Base-by-base conservation (phyloP, 2,797 vertebrate species). In the Lophius americanus region DNA sequence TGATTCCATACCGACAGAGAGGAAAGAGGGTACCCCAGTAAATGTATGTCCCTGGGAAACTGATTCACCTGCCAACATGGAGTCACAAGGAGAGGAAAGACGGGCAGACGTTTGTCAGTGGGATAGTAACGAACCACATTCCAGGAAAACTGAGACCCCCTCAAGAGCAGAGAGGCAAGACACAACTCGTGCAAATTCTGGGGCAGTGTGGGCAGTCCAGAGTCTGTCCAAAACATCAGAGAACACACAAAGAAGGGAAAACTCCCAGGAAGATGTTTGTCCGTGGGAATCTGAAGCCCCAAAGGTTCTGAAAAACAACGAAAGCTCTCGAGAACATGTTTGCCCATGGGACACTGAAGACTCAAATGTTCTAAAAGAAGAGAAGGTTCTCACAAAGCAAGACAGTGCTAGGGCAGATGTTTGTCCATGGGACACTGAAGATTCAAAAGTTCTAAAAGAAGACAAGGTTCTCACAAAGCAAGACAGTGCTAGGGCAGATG, bases 11-110 rank as follows among this genome's bases (percentile, higher is more conserved):
- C 61, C 75, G n/a, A 36, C 39, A 53, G 70, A 83, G 62, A 46
- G 50, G 13, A 70, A 74, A 37, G 84, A 78, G 9, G 36, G 7
- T 6, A 43, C 36, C n/a, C 81, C 3, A 54, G 49, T 62, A 38
- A 86, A 87, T 0, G 1, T 86, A 7, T 91, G 81, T 42, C 88
- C 91, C 0, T 88, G 72, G 86, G 90, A 93, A 64, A 79, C 51
- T 9, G 81, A 38, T 4, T 41, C 44, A 52, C 33, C 23, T 5
- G 65, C 57, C n/a, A 67, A 70, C 11, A 69, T 33, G 1, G 6
- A 35, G 6, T 60, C 69, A 42, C 75, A 64, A 33, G 63, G 46
- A 53, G 42, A 3, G 7, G 66, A 76, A 64, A 79, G 33, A 2
- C 0, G 4, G 2, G 11, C 11, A 7, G 62, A 80, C 43, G 62